Evolutionary conservation across 2,113 vertebrate genomes (phyloP).

Genomic region (Pandion haliaetus): DNA sequence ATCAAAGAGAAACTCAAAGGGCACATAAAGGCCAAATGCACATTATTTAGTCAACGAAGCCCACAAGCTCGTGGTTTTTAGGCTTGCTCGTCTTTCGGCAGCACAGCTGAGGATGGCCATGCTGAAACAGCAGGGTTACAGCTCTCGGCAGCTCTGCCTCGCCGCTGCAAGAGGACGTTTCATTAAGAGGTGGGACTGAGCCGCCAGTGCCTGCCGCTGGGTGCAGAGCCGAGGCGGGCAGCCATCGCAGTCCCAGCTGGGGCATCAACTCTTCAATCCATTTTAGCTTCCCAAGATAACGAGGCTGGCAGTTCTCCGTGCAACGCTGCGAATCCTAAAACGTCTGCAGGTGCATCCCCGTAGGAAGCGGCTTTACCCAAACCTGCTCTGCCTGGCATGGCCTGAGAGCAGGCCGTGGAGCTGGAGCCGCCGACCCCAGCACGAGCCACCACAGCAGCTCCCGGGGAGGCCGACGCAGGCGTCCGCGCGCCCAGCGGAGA

Average conservation of each 20-base stretch:
- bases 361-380: not conserved
- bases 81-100: accelerated
- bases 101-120: not conserved
- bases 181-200: not conserved
- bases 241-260: not conserved
- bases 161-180: not conserved
- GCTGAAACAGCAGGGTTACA: too few species aligned
- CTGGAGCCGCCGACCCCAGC: not conserved
- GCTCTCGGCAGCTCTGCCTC: not conserved
- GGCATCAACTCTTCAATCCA: not conserved
- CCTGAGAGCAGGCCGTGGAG: not conserved
- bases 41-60: not conserved
- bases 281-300: too few species aligned
- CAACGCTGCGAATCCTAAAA: not conserved
- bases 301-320: too few species aligned
- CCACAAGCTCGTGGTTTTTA: not conserved
- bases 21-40: not conserved
- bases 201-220: not conserved
- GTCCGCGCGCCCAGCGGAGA: not conserved
- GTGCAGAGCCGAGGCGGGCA: not conserved
- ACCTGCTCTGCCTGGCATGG: not conserved
- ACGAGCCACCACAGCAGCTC: not conserved
- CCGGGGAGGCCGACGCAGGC: not conserved
- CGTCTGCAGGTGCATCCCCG: not conserved
- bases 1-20: not conserved